Conservation (phyloP, 2,888 invertebrate species). For the Ecliptopera silaceata region DNA sequence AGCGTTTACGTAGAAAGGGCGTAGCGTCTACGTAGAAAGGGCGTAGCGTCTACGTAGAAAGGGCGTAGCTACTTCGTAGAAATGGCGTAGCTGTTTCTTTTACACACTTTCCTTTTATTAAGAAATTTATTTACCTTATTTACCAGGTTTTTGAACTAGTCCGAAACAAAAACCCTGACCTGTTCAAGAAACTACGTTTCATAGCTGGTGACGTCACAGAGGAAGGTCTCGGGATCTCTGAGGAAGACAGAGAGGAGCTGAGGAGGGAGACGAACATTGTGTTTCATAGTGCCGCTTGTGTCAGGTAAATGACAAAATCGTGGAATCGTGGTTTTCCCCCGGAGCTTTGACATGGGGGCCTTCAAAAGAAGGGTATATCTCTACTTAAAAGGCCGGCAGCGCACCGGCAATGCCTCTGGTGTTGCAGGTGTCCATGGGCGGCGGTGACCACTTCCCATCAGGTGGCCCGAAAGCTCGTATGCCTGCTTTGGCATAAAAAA, state of each 20-base stretch:
- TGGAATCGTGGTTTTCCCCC: no score
- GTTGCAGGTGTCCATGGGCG: no score
- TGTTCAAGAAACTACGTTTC: slow-evolving; percentile 85
- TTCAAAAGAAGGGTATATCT: no score
- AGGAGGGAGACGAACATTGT: slow-evolving; percentile 86
- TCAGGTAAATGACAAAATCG: slow-evolving; percentile 72
- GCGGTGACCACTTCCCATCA: no score
- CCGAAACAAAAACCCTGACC: slow-evolving; percentile 79
- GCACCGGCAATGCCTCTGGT: no score
- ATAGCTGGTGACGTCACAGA: slow-evolving; percentile 86
- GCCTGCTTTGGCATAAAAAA: no score
- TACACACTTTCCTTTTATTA: no score
- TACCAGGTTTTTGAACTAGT: slow-evolving; percentile 80
- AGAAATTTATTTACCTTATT: no score
- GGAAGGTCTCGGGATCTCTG: slow-evolving; percentile 83
- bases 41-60: background rate
- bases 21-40: background rate
- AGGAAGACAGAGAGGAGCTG: slow-evolving; percentile 82
- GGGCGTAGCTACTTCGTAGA: background rate
- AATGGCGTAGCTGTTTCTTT: background rate
- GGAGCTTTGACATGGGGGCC: no score
- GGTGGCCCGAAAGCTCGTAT: no score
- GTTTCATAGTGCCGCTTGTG: slow-evolving; percentile 94
- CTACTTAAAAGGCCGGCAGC: no score
- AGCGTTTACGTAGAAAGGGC: background rate